A percentile compares a stretch with the other conserved stretches of the same genome.
phyloP scores from a whole-genome alignment of 2,888 invertebrate species.

The Agonopterix arenella region DNA sequence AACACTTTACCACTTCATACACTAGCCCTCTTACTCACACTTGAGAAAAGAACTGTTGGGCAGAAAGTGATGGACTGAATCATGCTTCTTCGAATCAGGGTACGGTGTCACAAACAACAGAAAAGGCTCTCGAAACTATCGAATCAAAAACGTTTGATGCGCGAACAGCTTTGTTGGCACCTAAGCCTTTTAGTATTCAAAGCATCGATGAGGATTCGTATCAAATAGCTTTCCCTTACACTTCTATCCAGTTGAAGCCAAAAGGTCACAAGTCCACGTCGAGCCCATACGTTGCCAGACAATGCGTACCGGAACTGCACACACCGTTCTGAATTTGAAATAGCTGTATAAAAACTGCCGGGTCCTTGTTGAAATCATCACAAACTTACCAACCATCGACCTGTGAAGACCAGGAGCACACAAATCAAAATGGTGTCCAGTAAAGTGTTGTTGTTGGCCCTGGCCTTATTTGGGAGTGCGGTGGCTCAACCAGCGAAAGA shows the following conservation, averaged over 20 bases:
- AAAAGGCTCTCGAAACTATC: slow-evolving; percentile 51
- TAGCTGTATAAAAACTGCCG: slow-evolving; percentile 74
- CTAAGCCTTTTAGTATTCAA: slow-evolving; percentile 47
- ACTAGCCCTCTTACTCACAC: slow-evolving; percentile 36
- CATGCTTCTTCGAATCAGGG: slow-evolving; percentile 57
- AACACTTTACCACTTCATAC: slow-evolving; percentile 41
- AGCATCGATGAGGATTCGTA: slow-evolving; percentile 52
- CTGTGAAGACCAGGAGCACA: slow-evolving; percentile 52
- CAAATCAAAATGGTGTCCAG: slow-evolving; percentile 57
- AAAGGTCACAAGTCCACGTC: slow-evolving; percentile 55
- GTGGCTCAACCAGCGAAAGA: slow-evolving; percentile 79
- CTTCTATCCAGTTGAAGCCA: slow-evolving; percentile 37
- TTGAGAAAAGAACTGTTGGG: slow-evolving; percentile 8
- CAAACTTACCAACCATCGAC: slow-evolving; percentile 58
- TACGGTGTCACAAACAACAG: slow-evolving; percentile 74
- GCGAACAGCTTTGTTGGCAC: slow-evolving; percentile 30
- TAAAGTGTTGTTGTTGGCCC: slow-evolving; percentile 66
- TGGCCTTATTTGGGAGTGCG: slow-evolving; percentile 76
- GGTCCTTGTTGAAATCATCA: slow-evolving; percentile 70
- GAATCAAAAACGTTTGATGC: slow-evolving; percentile 43
- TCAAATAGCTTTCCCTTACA: slow-evolving; percentile 75
- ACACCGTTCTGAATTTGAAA: slow-evolving; percentile 72
- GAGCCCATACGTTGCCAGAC: slow-evolving; percentile 54
- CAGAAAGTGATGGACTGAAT: slow-evolving; percentile 48
- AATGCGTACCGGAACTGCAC: slow-evolving; percentile 67